Conservation (phyloP, 2,113 vertebrate genomes). For the Phrynosoma blainvillii region DNA sequence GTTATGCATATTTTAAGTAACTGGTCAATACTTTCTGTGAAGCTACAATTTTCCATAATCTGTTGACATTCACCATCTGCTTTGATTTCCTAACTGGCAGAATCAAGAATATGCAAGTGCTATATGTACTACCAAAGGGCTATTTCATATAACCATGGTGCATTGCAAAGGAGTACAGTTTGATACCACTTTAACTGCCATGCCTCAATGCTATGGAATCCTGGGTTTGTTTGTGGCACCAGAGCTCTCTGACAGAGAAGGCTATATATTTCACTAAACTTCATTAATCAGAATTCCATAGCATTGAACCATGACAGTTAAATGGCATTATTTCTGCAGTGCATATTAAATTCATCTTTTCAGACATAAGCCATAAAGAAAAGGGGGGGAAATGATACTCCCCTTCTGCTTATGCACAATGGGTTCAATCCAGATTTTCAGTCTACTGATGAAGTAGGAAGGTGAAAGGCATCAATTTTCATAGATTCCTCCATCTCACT, state of each 20-base stretch:
- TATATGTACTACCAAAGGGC: not conserved
- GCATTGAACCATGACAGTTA: too few relatives aligned
- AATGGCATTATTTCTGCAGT: too few relatives aligned
- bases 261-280: too few relatives aligned
- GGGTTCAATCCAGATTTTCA: not conserved
- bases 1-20: constrained; percentile 28
- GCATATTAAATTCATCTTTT: too few relatives aligned
- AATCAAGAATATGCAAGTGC: not conserved
- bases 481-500: not conserved
- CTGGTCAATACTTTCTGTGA: constrained; percentile 2
- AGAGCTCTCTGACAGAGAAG: too few relatives aligned
- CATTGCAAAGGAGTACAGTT: too few relatives aligned
- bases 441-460: not conserved
- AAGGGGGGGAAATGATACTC: too few relatives aligned
- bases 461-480: not conserved
- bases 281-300: too few relatives aligned
- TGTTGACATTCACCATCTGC: constrained; percentile 18
- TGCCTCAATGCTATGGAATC: too few relatives aligned
- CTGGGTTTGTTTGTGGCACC: too few relatives aligned
- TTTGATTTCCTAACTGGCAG: not conserved
- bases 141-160: not conserved
- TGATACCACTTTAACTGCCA: too few relatives aligned
- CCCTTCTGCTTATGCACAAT: too few relatives aligned
- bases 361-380: not conserved
- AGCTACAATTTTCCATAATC: constrained; percentile 26